Percentiles rank a stretch among this genome's conserved stretches.
Conservation (phyloP, 2,113 vertebrate genomes). For the Callipepla californica region DNA sequence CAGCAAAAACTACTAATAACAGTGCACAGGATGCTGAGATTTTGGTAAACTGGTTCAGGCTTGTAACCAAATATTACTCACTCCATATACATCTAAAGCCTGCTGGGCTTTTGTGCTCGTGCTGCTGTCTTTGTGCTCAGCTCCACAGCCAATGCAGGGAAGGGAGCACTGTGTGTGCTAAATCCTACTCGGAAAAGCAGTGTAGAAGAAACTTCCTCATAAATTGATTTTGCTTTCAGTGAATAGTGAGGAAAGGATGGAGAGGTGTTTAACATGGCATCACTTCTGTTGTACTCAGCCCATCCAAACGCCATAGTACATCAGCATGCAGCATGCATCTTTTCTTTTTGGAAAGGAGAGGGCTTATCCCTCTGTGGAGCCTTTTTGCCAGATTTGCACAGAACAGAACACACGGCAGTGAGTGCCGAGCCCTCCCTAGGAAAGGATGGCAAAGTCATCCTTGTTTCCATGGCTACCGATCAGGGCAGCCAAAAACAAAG, state of each 20-base stretch:
- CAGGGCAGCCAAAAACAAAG: neutral
- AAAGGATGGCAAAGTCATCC: conserved; percentile 22
- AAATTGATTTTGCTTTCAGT: neutral
- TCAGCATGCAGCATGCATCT: neutral
- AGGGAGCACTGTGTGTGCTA: neutral
- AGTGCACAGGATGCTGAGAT: neutral
- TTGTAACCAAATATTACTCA: neutral
- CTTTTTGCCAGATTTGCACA: conserved; percentile 27
- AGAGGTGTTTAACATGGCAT: neutral
- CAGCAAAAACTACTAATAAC: neutral
- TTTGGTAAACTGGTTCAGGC: neutral
- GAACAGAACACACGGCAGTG: neutral
- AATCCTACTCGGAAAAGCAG: neutral
- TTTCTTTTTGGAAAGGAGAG: accelerated
- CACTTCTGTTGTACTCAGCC: neutral
- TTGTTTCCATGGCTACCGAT: conserved; percentile 46
- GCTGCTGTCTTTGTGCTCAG: conserved; percentile 21
- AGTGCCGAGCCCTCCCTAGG: neutral
- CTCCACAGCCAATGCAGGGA: neutral
- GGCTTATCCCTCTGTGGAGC: neutral
- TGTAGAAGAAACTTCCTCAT: neutral
- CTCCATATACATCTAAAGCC: neutral
- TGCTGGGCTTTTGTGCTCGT: conserved; percentile 11
- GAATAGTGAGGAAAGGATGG: neutral
- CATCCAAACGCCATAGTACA: neutral